Percentiles rank a stretch among this genome's conserved stretches.
Evolutionary conservation across 1,140 invertebrate genomes (phyloP).

Genomic region (Eupeodes corollae): DNA sequence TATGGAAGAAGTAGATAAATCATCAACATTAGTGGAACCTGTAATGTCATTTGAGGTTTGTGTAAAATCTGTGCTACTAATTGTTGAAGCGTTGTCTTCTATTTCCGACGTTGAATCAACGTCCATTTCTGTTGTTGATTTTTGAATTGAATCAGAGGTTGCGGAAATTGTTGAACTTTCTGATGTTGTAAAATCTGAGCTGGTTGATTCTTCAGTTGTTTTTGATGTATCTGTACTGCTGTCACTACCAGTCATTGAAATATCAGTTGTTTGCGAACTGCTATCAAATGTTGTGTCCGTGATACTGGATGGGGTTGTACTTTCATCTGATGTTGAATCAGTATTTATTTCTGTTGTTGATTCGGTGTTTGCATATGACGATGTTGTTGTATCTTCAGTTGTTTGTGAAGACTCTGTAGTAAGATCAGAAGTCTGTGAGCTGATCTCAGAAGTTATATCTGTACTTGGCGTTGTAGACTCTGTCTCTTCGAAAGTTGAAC

Average conservation of each 20-base stretch:
- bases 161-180: slow-evolving; percentile 6
- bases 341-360: slow-evolving; percentile 9
- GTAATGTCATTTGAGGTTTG: slow-evolving; percentile 4
- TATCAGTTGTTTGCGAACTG: background rate
- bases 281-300: slow-evolving; percentile 1
- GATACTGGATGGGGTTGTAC: background rate
- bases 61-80: slow-evolving; percentile 8
- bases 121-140: background rate
- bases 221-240: slow-evolving; percentile 9
- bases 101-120: background rate
- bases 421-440: slow-evolving; percentile 8
- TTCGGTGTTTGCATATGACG: slow-evolving; percentile 2
- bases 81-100: slow-evolving; percentile 5
- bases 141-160: slow-evolving; percentile 6
- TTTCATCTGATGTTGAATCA: slow-evolving; percentile 6
- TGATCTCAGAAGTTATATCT: slow-evolving; percentile 5
- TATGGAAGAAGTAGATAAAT: background rate
- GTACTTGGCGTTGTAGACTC: slow-evolving; percentile 3
- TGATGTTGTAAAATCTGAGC: slow-evolving; percentile 14
- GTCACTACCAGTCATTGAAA: too few relatives aligned
- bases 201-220: slow-evolving; percentile 13
- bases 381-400: slow-evolving; percentile 6
- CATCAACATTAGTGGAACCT: background rate
- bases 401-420: slow-evolving; percentile 8
- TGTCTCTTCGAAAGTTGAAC: too few relatives aligned